phyloP scores from a whole-genome alignment of 2,113 vertebrate species.

The Ovibos moschatus region DNA sequence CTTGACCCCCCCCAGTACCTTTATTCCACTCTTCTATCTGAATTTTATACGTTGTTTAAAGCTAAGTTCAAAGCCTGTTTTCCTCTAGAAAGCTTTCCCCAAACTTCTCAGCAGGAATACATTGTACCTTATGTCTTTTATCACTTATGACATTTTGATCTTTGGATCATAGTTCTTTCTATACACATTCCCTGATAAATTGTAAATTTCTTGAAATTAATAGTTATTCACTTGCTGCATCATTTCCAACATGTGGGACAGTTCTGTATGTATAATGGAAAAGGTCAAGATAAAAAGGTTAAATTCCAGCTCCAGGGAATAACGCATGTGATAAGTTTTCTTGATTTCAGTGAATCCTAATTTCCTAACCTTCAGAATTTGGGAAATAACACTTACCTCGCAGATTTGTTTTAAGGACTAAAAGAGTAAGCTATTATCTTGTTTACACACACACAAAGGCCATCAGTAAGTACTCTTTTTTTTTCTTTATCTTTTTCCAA shows the following conservation, averaged over 20 bases:
- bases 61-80: neutral
- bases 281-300: neutral
- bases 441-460: neutral
- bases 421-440: neutral
- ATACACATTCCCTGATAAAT: neutral
- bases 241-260: neutral
- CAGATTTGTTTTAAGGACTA: constrained; percentile 2
- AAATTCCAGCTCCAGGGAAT: neutral
- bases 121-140: neutral
- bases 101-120: neutral
- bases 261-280: neutral
- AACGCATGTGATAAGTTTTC: neutral
- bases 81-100: neutral
- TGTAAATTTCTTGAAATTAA: constrained; percentile 1
- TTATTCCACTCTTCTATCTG: neutral
- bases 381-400: neutral
- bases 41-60: neutral
- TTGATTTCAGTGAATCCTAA: neutral
- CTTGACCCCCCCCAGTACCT: neutral
- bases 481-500: neutral
- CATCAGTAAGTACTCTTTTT: neutral
- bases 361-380: constrained; percentile 34
- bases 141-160: neutral
- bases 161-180: neutral
- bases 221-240: neutral